These are phyloP conservation scores for Bungarus multicinctus DNA, from an alignment of 2,113 vertebrate genomes.

Conservation along the genomic window DNA sequence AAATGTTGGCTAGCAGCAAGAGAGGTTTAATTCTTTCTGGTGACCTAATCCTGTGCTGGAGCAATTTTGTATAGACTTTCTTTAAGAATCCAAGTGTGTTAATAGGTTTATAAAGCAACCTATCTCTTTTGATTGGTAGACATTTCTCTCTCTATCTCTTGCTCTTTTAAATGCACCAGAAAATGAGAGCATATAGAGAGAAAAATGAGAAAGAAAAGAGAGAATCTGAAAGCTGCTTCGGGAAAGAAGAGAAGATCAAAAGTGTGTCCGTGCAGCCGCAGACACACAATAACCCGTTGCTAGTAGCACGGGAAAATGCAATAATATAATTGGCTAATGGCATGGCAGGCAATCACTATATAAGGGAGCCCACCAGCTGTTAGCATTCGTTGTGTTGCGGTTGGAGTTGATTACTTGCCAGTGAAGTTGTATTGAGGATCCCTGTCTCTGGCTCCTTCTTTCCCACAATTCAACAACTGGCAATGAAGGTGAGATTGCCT, in stretches of 20 bases:
- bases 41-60: background rate
- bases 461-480: too few relatives aligned
- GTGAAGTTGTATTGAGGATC: too few relatives aligned
- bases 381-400: too few relatives aligned
- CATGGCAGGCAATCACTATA: too few relatives aligned
- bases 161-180: rapidly evolving
- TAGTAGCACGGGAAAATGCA: too few relatives aligned
- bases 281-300: too few relatives aligned
- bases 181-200: background rate
- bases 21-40: background rate
- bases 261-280: too few relatives aligned
- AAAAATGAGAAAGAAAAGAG: background rate
- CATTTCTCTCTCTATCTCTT: background rate
- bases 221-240: background rate
- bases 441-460: too few relatives aligned
- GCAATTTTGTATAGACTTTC: background rate
- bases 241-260: background rate
- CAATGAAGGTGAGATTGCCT: too few relatives aligned
- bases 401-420: too few relatives aligned
- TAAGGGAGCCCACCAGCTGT: too few relatives aligned
- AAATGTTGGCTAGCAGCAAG: background rate
- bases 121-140: background rate
- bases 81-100: background rate
- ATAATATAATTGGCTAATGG: too few relatives aligned
- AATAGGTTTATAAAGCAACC: constrained; percentile 9